Conservation (phyloP, 2,113 vertebrate genomes). For the Trogon melanurus region DNA sequence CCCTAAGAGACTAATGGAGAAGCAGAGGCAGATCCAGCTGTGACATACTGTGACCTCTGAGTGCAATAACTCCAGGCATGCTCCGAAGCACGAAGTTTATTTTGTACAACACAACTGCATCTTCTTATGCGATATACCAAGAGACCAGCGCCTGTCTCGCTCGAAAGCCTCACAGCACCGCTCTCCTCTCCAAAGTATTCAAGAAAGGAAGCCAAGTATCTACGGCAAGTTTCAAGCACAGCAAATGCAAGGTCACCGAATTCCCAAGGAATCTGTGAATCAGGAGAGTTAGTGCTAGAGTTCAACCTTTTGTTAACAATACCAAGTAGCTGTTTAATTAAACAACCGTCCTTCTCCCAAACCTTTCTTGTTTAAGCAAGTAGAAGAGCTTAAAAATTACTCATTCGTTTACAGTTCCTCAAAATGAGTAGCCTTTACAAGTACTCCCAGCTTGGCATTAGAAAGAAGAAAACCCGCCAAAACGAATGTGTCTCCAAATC, state of each 20-base stretch:
- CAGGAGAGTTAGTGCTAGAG: slow-evolving; percentile 16
- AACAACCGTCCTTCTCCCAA: slow-evolving; percentile 16
- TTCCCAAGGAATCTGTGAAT: slow-evolving; percentile 72
- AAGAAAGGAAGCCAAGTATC: slow-evolving; percentile 27
- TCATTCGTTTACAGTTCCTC: not conserved
- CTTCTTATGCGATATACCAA: not conserved
- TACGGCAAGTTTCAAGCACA: slow-evolving; percentile 15
- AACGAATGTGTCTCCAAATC: not conserved
- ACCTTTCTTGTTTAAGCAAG: slow-evolving; percentile 15
- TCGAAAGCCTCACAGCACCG: not conserved
- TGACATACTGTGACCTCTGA: not conserved
- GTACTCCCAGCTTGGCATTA: not conserved
- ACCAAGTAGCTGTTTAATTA: slow-evolving; percentile 63
- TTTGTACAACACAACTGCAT: not conserved
- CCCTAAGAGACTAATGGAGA: not conserved
- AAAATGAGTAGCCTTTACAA: slow-evolving; percentile 11
- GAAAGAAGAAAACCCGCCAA: slow-evolving; percentile 30
- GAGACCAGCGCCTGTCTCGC: not conserved
- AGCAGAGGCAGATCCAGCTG: slow-evolving; percentile 1
- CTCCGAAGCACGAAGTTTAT: not conserved
- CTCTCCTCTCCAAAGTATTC: not conserved
- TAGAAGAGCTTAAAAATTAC: slow-evolving; percentile 23
- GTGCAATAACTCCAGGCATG: not conserved
- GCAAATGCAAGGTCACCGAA: slow-evolving; percentile 63
- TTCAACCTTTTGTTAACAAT: slow-evolving; percentile 59